phyloP scores from a whole-genome alignment of 2,113 vertebrate genomes.

The Silurus glanis region DNA sequence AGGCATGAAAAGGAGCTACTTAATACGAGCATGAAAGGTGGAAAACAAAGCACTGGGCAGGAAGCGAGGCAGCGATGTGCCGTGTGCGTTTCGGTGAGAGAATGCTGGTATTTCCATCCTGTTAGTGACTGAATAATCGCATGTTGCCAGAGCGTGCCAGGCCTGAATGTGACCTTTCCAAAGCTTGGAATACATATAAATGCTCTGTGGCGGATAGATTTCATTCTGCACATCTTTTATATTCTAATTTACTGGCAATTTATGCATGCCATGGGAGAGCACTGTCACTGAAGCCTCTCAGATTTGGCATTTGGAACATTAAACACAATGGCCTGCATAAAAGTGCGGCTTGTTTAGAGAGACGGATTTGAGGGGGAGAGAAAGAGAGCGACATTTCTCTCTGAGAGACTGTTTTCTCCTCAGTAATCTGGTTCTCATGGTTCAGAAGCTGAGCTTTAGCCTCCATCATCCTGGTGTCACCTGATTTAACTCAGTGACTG shows the following conservation, averaged over 20 bases:
- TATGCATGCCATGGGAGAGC: constrained; percentile 58
- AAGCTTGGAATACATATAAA: constrained; percentile 57
- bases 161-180: constrained; percentile 64
- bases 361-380: constrained; percentile 42
- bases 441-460: constrained; percentile 42
- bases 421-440: constrained; percentile 36
- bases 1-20: constrained; percentile 30
- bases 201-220: constrained; percentile 54
- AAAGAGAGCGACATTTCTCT: constrained; percentile 10
- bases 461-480: not conserved
- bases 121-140: constrained; percentile 58
- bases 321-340: constrained; percentile 57
- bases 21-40: constrained; percentile 9
- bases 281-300: constrained; percentile 48
- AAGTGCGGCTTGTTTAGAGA: constrained; percentile 52
- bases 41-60: constrained; percentile 30
- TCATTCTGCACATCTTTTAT: constrained; percentile 58
- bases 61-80: constrained; percentile 1
- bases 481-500: constrained; percentile 35
- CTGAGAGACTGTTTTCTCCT: constrained; percentile 30
- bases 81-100: constrained; percentile 44
- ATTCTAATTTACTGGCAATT: constrained; percentile 60
- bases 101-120: constrained; percentile 57
- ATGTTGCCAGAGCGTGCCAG: constrained; percentile 47
- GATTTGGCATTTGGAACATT: constrained; percentile 55